phyloP scores from a whole-genome alignment of 1,140 invertebrate genomes.

The Pseudomyrmex concolor region DNA sequence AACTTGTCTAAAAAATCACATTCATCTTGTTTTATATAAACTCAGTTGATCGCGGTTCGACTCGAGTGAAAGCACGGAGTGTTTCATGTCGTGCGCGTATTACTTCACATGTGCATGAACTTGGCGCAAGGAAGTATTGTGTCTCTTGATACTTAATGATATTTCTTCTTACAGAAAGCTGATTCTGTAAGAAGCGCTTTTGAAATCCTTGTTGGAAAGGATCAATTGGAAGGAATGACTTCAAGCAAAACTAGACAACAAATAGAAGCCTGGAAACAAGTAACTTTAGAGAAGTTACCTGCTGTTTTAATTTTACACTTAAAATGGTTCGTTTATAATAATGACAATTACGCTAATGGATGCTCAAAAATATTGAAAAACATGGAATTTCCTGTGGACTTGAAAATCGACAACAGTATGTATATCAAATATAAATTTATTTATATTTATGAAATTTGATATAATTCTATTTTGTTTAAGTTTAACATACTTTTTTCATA shows the following conservation, averaged over 20 bases:
- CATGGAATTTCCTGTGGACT: slow-evolving; percentile 94
- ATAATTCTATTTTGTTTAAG: background rate
- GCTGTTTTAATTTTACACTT: slow-evolving; percentile 94
- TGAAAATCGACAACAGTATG: slow-evolving; percentile 96
- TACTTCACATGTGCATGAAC: too few relatives aligned
- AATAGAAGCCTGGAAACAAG: slow-evolving; percentile 94
- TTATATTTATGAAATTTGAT: too few relatives aligned
- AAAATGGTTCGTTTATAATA: slow-evolving; percentile 94
- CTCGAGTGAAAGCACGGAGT: too few relatives aligned
- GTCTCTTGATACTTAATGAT: slow-evolving; percentile 61
- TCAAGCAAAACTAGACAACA: slow-evolving; percentile 92
- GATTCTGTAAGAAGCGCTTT: slow-evolving; percentile 93
- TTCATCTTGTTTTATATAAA: too few relatives aligned
- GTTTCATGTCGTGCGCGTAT: too few relatives aligned
- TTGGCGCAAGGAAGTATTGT: too few relatives aligned
- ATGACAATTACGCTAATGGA: slow-evolving; percentile 85
- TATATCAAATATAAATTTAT: slow-evolving; percentile 68
- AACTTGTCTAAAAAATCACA: too few relatives aligned
- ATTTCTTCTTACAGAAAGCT: slow-evolving; percentile 89
- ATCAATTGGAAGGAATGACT: slow-evolving; percentile 93
- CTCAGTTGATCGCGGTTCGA: too few relatives aligned
- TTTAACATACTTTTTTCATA: background rate
- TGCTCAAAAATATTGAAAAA: slow-evolving; percentile 96
- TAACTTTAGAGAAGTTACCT: slow-evolving; percentile 94
- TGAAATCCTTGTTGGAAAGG: slow-evolving; percentile 92